Conservation (phyloP, 2,797 vertebrate species). For the Phylloscopus collybita region DNA sequence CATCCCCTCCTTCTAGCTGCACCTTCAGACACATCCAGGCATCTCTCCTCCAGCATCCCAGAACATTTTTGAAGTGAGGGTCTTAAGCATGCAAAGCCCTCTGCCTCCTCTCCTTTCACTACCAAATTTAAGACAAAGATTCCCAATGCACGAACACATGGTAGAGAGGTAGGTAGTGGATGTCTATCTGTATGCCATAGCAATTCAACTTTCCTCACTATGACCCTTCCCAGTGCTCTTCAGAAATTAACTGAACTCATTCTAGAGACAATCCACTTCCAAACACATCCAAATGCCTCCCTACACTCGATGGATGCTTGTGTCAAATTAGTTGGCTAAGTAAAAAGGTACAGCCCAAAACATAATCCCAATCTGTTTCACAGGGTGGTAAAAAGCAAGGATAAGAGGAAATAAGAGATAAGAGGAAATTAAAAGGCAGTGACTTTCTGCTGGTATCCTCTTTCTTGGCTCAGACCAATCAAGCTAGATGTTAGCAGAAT, state of each 20-base stretch:
- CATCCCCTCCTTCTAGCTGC: neutral
- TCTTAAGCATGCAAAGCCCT: neutral
- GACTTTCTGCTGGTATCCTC: neutral
- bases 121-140: neutral
- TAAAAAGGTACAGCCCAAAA: neutral
- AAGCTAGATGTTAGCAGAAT: neutral
- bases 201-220: neutral
- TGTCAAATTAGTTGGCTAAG: neutral
- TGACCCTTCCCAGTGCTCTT: neutral
- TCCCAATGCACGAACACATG: neutral
- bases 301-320: neutral
- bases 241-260: neutral
- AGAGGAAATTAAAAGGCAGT: neutral
- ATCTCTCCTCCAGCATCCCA: neutral
- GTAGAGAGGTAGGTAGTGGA: neutral
- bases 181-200: neutral
- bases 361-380: neutral
- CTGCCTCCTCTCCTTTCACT: neutral
- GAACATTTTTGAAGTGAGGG: neutral
- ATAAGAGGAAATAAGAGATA: neutral
- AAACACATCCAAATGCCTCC: neutral
- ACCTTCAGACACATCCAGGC: neutral
- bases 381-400: neutral
- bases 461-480: neutral
- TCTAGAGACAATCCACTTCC: neutral